Evolutionary conservation across 2,113 vertebrate species (phyloP).

Genomic region (Festucalex cinctus): DNA sequence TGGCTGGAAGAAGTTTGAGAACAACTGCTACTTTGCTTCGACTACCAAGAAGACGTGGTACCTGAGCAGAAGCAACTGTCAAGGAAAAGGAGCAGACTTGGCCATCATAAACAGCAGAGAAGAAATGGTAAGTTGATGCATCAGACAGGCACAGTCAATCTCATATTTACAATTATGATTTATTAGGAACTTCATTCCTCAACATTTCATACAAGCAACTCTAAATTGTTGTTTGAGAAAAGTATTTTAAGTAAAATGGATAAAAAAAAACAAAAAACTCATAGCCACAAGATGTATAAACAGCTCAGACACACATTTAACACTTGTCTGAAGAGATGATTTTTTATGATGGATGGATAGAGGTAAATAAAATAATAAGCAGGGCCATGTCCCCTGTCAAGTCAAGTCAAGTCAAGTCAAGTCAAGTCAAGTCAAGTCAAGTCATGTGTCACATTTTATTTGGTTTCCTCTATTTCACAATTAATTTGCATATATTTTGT

Average conservation of each 20-base stretch:
- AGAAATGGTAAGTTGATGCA: conserved; percentile 50
- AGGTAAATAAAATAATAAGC: no score
- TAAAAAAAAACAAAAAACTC: background rate
- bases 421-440: no score
- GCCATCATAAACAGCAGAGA: conserved; percentile 33
- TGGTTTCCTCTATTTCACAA: background rate
- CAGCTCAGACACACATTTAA: background rate
- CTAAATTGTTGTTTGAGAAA: no score
- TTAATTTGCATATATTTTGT: background rate
- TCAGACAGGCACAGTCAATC: background rate
- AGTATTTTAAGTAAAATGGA: no score
- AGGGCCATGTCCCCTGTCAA: no score
- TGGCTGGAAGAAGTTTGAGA: conserved; percentile 38
- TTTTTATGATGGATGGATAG: no score
- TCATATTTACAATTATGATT: background rate
- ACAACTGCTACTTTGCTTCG: conserved; percentile 54
- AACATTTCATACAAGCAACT: no score
- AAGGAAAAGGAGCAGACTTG: conserved; percentile 42
- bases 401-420: no score
- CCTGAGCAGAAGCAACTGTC: conserved; percentile 33
- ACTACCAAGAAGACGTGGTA: conserved; percentile 37
- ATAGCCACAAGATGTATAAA: background rate
- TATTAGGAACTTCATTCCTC: no score
- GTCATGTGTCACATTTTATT: background rate
- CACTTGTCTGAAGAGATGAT: no score